Conservation (phyloP, 2,113 vertebrate species). For the Zosterops lateralis region DNA sequence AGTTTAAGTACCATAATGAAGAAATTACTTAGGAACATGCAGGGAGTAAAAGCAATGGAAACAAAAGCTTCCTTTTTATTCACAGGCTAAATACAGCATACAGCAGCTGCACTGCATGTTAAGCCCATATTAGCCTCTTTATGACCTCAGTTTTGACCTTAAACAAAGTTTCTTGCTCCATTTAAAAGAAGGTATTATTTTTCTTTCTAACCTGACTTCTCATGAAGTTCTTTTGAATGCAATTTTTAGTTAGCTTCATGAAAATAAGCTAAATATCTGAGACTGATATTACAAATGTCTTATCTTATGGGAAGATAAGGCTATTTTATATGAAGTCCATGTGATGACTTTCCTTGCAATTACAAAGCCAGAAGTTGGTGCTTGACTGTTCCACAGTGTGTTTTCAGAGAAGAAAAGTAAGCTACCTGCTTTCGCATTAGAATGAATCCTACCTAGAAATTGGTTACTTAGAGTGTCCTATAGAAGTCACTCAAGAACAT, state of each 20-base stretch:
- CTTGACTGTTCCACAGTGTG: background rate
- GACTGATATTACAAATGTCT: background rate
- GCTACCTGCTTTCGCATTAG: slow-evolving; percentile 28
- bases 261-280: background rate
- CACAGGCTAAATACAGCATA: slow-evolving; percentile 18
- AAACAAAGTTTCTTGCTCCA: background rate
- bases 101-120: slow-evolving; percentile 25
- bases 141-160: slow-evolving; percentile 51
- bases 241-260: background rate
- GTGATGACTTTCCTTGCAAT: background rate
- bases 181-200: slow-evolving; percentile 13
- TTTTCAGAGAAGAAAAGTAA: slow-evolving; percentile 9
- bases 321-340: background rate
- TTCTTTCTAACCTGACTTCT: slow-evolving; percentile 41
- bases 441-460: slow-evolving; percentile 41
- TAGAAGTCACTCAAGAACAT: background rate
- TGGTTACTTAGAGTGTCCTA: background rate
- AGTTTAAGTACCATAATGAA: background rate
- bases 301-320: background rate
- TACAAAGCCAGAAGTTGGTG: slow-evolving; percentile 13
- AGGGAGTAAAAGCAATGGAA: slow-evolving; percentile 12
- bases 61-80: slow-evolving; percentile 53
- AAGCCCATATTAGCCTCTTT: slow-evolving; percentile 40
- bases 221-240: background rate
- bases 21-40: background rate